Evolutionary conservation across 1,140 invertebrate genomes (phyloP).

Genomic region (Camponotus floridanus): DNA sequence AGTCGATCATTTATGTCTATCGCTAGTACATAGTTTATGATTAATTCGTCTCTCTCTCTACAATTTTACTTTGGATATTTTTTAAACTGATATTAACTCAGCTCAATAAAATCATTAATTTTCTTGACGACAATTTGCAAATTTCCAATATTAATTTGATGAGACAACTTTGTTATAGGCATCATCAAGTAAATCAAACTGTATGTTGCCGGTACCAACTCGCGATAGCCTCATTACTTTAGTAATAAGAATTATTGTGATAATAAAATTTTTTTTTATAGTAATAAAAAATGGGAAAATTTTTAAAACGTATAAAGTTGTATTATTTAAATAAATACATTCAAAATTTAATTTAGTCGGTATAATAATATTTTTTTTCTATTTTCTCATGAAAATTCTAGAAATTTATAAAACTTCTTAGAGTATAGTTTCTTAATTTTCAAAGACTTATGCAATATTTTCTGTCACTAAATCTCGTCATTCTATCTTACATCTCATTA

Average conservation of each 20-base stretch:
- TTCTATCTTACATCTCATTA: too few relatives aligned
- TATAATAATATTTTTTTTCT: not conserved
- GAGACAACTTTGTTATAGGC: not conserved
- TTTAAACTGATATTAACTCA: not conserved
- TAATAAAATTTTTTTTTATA: too few relatives aligned
- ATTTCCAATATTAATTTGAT: not conserved
- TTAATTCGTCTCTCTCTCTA: constrained; percentile 15
- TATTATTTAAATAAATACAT: not conserved
- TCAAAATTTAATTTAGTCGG: not conserved
- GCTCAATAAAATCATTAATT: not conserved
- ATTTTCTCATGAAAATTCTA: not conserved
- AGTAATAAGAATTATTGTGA: not conserved
- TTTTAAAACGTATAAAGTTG: not conserved
- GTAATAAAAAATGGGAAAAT: not conserved
- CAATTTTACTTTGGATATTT: not conserved
- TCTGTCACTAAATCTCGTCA: too few relatives aligned
- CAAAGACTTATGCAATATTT: too few relatives aligned
- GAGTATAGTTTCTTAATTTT: too few relatives aligned
- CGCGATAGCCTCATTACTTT: not conserved
- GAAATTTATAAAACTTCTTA: not conserved
- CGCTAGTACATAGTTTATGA: constrained; percentile 1
- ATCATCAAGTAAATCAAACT: constrained; percentile 6
- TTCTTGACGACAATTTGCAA: not conserved
- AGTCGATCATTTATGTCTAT: constrained; percentile 30
- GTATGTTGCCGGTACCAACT: not conserved